These are phyloP conservation scores for Chaenocephalus aceratus DNA, from an alignment of 2,113 vertebrate genomes.

Conservation along the genomic window DNA sequence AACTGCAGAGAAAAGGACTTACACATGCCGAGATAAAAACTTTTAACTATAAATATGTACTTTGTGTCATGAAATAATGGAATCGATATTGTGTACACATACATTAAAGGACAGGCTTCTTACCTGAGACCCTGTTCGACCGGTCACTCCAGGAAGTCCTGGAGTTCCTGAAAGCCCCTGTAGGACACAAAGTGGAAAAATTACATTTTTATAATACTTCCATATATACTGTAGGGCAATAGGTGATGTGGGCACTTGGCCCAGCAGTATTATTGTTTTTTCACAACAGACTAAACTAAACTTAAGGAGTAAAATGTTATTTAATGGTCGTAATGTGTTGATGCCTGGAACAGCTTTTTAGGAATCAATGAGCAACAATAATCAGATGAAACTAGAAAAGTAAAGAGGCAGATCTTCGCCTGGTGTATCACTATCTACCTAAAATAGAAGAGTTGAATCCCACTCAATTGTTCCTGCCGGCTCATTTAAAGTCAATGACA, in stretches of 20 bases:
- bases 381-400: background rate
- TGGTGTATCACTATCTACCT: too few relatives aligned
- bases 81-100: background rate
- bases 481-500: too few relatives aligned
- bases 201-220: background rate
- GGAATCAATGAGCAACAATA: background rate
- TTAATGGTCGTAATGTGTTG: background rate
- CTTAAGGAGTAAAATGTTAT: background rate
- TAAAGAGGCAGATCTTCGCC: too few relatives aligned
- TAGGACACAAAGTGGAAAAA: constrained; percentile 9
- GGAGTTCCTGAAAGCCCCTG: constrained; percentile 91
- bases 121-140: constrained; percentile 89
- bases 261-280: background rate
- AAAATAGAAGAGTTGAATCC: too few relatives aligned
- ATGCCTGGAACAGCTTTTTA: constrained; percentile 4
- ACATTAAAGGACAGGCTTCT: constrained; percentile 53
- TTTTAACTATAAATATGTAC: background rate
- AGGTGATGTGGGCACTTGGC: background rate
- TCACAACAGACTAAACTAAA: background rate
- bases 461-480: too few relatives aligned
- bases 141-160: constrained; percentile 88
- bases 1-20: background rate
- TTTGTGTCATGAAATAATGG: background rate
- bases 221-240: background rate
- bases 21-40: background rate